phyloP scores from a whole-genome alignment of 2,113 vertebrate species.

The Ranitomeya variabilis region DNA sequence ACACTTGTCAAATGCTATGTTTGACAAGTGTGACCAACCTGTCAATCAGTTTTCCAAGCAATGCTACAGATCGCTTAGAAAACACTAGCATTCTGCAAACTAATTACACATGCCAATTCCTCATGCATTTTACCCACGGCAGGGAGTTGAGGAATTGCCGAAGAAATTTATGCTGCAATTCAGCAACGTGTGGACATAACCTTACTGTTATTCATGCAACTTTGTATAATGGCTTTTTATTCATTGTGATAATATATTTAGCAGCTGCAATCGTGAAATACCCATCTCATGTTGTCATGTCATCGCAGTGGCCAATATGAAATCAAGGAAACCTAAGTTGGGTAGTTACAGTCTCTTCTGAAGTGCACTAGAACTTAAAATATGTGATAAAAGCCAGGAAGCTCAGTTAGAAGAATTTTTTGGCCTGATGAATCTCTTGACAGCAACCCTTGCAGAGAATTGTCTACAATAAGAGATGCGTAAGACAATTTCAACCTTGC shows the following conservation, averaged over 20 bases:
- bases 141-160: no score
- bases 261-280: neutral
- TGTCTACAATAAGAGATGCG: no score
- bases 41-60: no score
- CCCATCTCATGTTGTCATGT: neutral
- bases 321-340: neutral
- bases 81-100: no score
- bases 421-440: neutral
- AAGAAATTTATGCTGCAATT: no score
- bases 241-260: neutral
- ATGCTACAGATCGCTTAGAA: no score
- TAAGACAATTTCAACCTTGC: neutral
- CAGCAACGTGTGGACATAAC: no score
- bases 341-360: neutral
- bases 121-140: no score
- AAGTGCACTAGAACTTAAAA: neutral
- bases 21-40: no score
- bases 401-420: neutral
- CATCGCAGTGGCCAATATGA: neutral
- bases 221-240: neutral
- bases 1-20: no score
- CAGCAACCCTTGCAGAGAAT: neutral
- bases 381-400: neutral
- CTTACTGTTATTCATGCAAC: no score
- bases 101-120: no score